Evolutionary conservation across 2,888 invertebrate species (phyloP), one percentile per base, ranked within the genome.

Genomic region (Sesamia inferens): DNA sequence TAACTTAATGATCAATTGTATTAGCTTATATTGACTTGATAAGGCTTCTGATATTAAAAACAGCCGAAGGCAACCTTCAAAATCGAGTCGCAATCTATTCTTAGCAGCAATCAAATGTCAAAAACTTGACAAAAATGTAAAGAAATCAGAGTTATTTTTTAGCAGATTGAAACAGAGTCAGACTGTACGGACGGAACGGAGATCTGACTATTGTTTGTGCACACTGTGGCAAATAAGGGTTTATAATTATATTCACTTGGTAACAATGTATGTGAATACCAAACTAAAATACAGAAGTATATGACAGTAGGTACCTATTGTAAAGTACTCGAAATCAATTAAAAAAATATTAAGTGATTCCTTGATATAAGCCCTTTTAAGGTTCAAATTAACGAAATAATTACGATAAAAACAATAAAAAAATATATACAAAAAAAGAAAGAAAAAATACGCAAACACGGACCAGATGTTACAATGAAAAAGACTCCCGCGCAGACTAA

Each of bases 401-500:
- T 42, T 42, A 14, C 4, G 1, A 13, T n/a, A 51, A 14, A 31
- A 2, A 16, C 4, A 22, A 24, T 7, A 14, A 31, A 44, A 16
- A 19, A 63, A 68, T n/a, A n/a, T n/a, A 44, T 51, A 13, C n/a
- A 11, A 11, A 55, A 55, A 67, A 64, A 31, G 3, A 66, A 57
- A 31, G 65, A 64, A 55, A 24, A 64, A 31, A 16, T 13, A 24
- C 0, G 5, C 6, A 7, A 63, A 68, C 81, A 59, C 39, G 31
- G 5, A 69, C 24, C 57, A 58, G 14, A 66, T 54, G 62, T 42
- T 10, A 69, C 22, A 44, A n/a, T 13, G 13, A 57, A 78, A 73
- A 58, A 54, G 55, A 68, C 84, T 81, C 86, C 85, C 73, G 79
- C 83, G 67, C 55, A 76, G 76, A 13, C 70, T 71, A 78, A 79